phyloP scores from a whole-genome alignment of 2,888 invertebrate genomes.

The Hirtodrosophila duncani region DNA sequence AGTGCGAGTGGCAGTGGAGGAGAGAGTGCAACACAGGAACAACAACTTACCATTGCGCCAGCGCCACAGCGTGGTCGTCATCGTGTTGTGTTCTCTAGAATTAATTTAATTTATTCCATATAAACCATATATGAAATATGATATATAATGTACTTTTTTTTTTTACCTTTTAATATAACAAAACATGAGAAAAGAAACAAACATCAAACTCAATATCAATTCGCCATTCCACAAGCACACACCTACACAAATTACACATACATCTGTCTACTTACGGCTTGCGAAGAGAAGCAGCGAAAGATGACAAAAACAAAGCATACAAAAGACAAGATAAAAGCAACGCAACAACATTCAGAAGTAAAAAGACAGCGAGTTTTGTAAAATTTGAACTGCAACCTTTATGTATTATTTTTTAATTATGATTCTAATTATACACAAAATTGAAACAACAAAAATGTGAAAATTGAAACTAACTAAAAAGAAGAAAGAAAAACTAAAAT shows the following conservation, averaged over 20 bases:
- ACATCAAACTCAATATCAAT: constrained; percentile 37
- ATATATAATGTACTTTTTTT: constrained; percentile 54
- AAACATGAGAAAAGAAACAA: constrained; percentile 39
- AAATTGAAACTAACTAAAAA: too few relatives aligned
- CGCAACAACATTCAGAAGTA: constrained; percentile 13
- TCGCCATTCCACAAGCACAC: constrained; percentile 57
- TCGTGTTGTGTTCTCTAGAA: constrained; percentile 66
- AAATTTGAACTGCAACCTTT: constrained; percentile 74
- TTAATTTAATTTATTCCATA: constrained; percentile 71
- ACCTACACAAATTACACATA: too few relatives aligned
- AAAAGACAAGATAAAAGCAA: constrained; percentile 29
- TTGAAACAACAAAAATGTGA: too few relatives aligned
- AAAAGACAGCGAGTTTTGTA: constrained; percentile 53
- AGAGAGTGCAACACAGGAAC: constrained; percentile 35
- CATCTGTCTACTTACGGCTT: constrained; percentile 21
- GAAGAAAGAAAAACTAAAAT: constrained; percentile 52
- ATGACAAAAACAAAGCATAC: constrained; percentile 33
- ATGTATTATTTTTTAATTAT: constrained; percentile 77
- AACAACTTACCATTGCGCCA: constrained; percentile 23
- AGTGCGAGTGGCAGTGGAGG: constrained; percentile 33
- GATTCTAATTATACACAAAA: constrained; percentile 77
- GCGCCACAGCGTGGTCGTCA: constrained; percentile 16
- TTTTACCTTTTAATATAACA: constrained; percentile 59
- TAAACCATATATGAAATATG: constrained; percentile 61
- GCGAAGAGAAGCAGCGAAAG: constrained; percentile 44